Evolutionary conservation across 2,113 vertebrate genomes (phyloP).

Genomic region (Paramormyrops kingsleyae): DNA sequence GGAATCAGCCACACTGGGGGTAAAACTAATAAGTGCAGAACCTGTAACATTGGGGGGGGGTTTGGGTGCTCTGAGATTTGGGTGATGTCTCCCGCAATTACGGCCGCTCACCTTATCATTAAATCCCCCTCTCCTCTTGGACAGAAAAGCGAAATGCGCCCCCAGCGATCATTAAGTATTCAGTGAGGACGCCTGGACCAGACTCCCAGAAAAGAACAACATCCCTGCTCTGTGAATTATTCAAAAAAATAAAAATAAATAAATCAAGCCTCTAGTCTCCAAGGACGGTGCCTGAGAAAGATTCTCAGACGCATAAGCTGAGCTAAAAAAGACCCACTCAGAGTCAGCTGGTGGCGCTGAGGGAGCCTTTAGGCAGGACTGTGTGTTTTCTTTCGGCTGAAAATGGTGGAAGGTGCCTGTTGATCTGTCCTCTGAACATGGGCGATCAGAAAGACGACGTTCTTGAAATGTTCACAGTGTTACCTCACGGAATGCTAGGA

Average conservation of each 20-base stretch:
- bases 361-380: not conserved
- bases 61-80: not conserved
- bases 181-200: not conserved
- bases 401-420: not conserved
- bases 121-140: not conserved
- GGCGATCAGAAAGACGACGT: not conserved
- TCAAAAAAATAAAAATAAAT: not conserved
- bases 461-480: not conserved
- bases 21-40: not conserved
- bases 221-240: not conserved
- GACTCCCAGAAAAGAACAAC: not conserved
- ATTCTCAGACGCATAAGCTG: not conserved
- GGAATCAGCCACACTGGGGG: not conserved
- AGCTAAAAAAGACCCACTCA: not conserved
- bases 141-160: not conserved
- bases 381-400: not conserved
- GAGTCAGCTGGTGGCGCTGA: not conserved
- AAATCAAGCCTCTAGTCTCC: not conserved
- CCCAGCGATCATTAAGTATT: constrained; percentile 11
- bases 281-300: not conserved
- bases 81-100: not conserved
- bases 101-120: not conserved
- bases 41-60: not conserved
- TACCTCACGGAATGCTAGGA: not conserved
- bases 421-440: not conserved